Evolutionary conservation across 2,797 vertebrate species (phyloP), one percentile per base, ranked within the genome.

Genomic region (Sebastes steindachneri): DNA sequence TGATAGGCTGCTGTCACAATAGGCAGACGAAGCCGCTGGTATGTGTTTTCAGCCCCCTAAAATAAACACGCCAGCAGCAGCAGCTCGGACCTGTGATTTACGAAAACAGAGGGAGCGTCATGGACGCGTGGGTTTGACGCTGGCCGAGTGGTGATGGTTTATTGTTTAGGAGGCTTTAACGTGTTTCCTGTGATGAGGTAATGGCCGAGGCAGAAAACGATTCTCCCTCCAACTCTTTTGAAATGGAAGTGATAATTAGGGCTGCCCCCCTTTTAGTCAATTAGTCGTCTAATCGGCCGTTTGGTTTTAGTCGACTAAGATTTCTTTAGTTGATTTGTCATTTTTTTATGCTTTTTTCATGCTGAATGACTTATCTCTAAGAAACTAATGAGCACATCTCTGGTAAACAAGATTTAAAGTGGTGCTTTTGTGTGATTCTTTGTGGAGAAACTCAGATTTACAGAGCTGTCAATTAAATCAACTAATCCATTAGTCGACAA

Each of bases 31-130:
- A 82, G 37, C 86, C 21, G 6, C 90, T 87, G 91, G 79, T 83
- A 72, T 88, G 87, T 89, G 87, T 89, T 89, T 87, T 91, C 83
- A 87, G 53, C 31, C 62, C 51, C 26, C 68, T 89, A 87, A 85
- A 21, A 88, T 78, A 90, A 94, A 91, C 91, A 87, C 19, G n/a
- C 14, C 53, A 51, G 48, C 48, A 2, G 74, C 57, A 69, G 59
- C 31, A 62, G 21, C 65, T 64, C 57, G n/a, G 80, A 69, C 19
- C 60, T 83, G 83, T 62, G 60, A 78, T 77, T 77, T 55, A 73
- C 6, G 26, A 70, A 64, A 64, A 71, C 51, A 83, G 57, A 23
- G 55, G 41, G 73, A 55, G 68, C 7, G 62, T 70, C 58, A 57
- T 33, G 60, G 71, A 75, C 31, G 67, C 41, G 31, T 57, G 10